These are phyloP conservation scores for Progne subis DNA, from an alignment of 2,113 vertebrate species.

Conservation along the genomic window DNA sequence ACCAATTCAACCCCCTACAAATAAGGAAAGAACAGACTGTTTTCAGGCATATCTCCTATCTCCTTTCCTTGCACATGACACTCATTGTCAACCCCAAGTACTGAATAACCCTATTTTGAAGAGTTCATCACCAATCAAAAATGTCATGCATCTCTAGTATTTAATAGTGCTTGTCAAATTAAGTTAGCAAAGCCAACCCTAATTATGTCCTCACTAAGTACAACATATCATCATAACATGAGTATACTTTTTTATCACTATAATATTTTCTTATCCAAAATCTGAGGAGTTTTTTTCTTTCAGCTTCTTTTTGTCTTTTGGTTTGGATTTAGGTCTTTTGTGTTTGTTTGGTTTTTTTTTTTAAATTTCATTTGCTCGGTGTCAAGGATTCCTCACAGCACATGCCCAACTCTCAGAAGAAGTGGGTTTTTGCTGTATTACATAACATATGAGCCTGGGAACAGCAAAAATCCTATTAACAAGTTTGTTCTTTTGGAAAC, in stretches of 20 bases:
- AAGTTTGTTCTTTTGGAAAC: conserved; percentile 37
- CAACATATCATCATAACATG: background rate
- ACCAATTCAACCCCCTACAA: background rate
- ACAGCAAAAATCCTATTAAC: conserved; percentile 27
- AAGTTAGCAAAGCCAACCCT: background rate
- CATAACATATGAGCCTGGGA: background rate
- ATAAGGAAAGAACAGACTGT: background rate
- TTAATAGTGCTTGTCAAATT: background rate
- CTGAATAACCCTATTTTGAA: background rate
- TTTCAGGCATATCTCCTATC: background rate
- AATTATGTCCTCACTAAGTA: background rate
- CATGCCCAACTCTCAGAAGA: background rate
- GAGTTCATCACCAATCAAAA: background rate
- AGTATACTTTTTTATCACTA: background rate
- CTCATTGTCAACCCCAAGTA: background rate
- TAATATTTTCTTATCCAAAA: background rate
- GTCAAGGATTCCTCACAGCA: background rate
- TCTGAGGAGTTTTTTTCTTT: background rate
- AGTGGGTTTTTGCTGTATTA: background rate
- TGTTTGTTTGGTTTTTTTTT: background rate
- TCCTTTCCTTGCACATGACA: background rate
- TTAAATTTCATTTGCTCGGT: background rate
- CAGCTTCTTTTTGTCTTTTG: background rate
- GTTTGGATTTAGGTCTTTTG: background rate
- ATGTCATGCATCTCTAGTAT: background rate